These are phyloP conservation scores for Eueides isabella DNA, from an alignment of 1,140 invertebrate genomes.

Conservation along the genomic window DNA sequence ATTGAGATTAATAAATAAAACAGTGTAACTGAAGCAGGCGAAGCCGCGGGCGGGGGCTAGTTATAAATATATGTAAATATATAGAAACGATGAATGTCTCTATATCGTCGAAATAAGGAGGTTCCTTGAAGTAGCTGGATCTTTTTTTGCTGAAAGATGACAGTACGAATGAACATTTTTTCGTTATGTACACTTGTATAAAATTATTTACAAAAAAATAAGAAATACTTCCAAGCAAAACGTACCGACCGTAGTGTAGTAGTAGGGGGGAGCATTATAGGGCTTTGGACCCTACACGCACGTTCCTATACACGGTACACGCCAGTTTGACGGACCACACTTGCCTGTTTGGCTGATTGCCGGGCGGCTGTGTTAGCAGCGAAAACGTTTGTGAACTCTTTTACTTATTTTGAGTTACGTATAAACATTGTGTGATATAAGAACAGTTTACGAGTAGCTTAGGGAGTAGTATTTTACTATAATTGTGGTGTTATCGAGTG, in stretches of 20 bases:
- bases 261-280: conserved; percentile 20
- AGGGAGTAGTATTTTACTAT: conserved; percentile 16
- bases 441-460: conserved; percentile 11
- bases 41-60: too few relatives aligned
- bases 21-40: too few relatives aligned
- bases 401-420: conserved; percentile 17
- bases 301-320: conserved; percentile 37
- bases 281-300: conserved; percentile 29
- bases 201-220: background rate
- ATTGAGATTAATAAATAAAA: too few relatives aligned
- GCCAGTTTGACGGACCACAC: conserved; percentile 36
- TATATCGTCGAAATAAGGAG: background rate
- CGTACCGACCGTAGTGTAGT: conserved; percentile 12
- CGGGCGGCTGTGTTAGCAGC: conserved; percentile 40
- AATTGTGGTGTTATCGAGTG: conserved; percentile 39
- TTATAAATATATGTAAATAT: too few relatives aligned
- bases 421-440: conserved; percentile 34
- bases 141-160: background rate
- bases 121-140: background rate
- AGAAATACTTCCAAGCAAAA: background rate
- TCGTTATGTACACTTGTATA: background rate
- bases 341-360: conserved; percentile 40
- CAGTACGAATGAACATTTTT: background rate
- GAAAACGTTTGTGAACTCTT: conserved; percentile 23
- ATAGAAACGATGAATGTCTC: too few relatives aligned